phyloP scores from a whole-genome alignment of 2,888 invertebrate genomes.

The Salpingus planirostris region DNA sequence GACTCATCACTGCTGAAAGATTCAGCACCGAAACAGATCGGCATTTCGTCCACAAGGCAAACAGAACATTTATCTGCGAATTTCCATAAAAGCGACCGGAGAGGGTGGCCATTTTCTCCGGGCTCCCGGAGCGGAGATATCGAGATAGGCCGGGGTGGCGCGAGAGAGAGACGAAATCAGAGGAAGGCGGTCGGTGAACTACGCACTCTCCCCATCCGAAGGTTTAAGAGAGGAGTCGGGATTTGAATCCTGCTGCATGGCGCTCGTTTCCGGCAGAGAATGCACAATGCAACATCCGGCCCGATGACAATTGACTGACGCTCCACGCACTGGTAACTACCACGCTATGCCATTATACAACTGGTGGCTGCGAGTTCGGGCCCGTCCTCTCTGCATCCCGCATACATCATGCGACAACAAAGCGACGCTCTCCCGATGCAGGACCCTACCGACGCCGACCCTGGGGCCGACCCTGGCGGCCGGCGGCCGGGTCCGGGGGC shows the following conservation, averaged over 20 bases:
- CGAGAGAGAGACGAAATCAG: too few species aligned
- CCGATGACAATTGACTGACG: slow-evolving; percentile 38
- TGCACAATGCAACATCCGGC: slow-evolving; percentile 38
- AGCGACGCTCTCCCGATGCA: slow-evolving; percentile 18
- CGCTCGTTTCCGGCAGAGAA: slow-evolving; percentile 40
- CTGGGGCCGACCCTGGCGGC: slow-evolving; percentile 8
- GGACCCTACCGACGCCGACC: slow-evolving; percentile 11
- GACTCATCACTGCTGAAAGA: too few species aligned
- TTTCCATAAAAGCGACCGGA: too few species aligned
- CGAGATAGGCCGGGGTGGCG: too few species aligned
- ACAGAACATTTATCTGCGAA: too few species aligned
- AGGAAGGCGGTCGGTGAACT: too few species aligned
- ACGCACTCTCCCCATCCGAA: too few species aligned
- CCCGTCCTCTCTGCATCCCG: slow-evolving; percentile 9
- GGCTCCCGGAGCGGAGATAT: too few species aligned
- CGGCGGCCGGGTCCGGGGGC: slow-evolving; percentile 6
- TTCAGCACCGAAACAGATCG: too few species aligned
- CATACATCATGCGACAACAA: slow-evolving; percentile 18
- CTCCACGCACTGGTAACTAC: slow-evolving; percentile 37
- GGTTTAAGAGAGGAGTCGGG: slow-evolving; percentile 2
- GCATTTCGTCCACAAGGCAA: too few species aligned
- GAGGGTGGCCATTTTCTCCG: too few species aligned
- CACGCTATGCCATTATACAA: slow-evolving; percentile 13
- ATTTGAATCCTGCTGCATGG: slow-evolving; percentile 33
- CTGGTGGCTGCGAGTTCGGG: slow-evolving; percentile 9